A percentile compares a stretch with the other conserved stretches of the same genome.
These are phyloP conservation scores for Ichneumon xanthorius DNA, from an alignment of 2,888 invertebrate genomes.

Conservation along the genomic window DNA sequence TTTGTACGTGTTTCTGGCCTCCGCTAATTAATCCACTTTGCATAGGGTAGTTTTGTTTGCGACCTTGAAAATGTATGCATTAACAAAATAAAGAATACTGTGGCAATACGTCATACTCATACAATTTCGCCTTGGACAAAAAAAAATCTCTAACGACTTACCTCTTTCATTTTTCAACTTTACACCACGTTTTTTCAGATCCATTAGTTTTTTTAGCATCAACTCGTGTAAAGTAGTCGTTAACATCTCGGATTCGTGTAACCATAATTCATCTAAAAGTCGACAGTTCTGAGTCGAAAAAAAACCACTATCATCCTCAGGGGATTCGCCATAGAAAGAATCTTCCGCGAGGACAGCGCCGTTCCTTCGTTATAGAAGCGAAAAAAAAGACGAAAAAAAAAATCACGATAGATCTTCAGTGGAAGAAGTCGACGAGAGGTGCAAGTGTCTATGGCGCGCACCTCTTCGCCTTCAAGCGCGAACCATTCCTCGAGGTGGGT, in stretches of 20 bases:
- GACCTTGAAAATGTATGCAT: too few species aligned
- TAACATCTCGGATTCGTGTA: neutral
- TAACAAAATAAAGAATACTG: too few species aligned
- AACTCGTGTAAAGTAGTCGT: neutral
- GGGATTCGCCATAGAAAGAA: constrained; percentile 22
- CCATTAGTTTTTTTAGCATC: neutral
- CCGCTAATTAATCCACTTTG: too few species aligned
- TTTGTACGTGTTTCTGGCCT: too few species aligned
- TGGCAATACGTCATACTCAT: too few species aligned
- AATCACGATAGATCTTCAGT: constrained; percentile 4
- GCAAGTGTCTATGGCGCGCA: constrained; percentile 39
- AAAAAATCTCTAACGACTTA: too few species aligned
- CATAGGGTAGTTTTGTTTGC: too few species aligned
- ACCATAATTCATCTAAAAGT: neutral
- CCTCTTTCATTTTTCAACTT: neutral
- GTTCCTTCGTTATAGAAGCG: neutral
- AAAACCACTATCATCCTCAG: neutral
- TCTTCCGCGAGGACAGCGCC: constrained; percentile 28
- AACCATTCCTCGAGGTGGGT: constrained; percentile 71
- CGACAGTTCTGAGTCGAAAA: neutral
- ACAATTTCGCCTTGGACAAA: too few species aligned
- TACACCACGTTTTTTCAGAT: neutral
- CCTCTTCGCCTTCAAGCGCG: constrained; percentile 51
- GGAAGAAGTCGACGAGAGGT: constrained; percentile 29
- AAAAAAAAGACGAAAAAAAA: neutral